Percentiles rank a stretch among this genome's conserved stretches.
Conservation (phyloP, 2,888 invertebrate species). For the Perithous albicinctus region DNA sequence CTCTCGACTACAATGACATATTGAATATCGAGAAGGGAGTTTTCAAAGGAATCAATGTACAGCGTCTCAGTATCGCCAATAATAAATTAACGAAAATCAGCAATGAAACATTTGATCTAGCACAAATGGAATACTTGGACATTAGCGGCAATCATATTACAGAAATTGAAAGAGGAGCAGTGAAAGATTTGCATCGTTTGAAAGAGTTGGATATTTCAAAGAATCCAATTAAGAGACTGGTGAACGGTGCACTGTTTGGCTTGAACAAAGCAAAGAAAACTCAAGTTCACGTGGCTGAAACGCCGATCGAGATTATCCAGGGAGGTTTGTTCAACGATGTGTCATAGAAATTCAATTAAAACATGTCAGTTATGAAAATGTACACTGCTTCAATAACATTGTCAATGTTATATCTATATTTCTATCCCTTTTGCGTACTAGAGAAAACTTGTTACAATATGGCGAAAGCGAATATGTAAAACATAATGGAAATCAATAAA, state of each 20-base stretch:
- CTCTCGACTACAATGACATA: not conserved
- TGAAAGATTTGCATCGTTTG: slow-evolving; percentile 13
- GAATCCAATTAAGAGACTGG: slow-evolving; percentile 82
- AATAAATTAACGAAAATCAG: not conserved
- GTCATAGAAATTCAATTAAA: not conserved
- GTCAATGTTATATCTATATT: not conserved
- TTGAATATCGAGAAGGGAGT: not conserved
- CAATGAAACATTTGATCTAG: slow-evolving; percentile 22
- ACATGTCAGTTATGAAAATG: not conserved
- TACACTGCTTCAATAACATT: no score
- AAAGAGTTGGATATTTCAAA: slow-evolving; percentile 68
- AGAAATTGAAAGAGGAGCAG: slow-evolving; percentile 38
- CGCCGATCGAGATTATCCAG: slow-evolving; percentile 46
- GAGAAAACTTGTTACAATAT: no score
- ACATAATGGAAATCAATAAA: no score
- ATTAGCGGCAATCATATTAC: slow-evolving; percentile 26
- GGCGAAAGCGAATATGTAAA: no score
- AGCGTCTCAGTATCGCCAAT: not conserved
- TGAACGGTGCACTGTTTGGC: slow-evolving; percentile 77
- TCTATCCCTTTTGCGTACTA: no score
- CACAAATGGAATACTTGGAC: slow-evolving; percentile 83
- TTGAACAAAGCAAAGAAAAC: slow-evolving; percentile 37
- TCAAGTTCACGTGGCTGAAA: slow-evolving; percentile 27
- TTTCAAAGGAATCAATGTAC: not conserved
- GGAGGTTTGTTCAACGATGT: slow-evolving; percentile 59